These are phyloP conservation scores for Phenganax stokvisi DNA, from an alignment of 92 coral and sea anemone species.

Conservation along the genomic window DNA sequence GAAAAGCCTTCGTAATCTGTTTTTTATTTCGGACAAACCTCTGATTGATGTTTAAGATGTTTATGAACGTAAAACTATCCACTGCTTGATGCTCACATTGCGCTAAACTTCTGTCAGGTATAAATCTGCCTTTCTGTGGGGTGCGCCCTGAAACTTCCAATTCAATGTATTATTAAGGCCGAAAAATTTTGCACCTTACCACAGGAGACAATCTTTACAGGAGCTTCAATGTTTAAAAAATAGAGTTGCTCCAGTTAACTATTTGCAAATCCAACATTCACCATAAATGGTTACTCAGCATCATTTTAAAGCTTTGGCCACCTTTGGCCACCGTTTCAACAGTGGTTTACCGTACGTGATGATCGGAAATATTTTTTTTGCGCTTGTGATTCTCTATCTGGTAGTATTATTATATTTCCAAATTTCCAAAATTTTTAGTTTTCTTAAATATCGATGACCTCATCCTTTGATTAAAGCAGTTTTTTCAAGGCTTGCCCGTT, in stretches of 20 bases:
- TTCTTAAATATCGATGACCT: background rate
- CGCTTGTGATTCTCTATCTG: background rate
- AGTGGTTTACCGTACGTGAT: background rate
- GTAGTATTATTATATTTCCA: too few species aligned
- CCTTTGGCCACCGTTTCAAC: background rate
- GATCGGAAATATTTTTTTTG: background rate
- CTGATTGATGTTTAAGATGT: background rate
- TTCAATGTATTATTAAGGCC: too few species aligned
- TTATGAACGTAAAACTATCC: background rate
- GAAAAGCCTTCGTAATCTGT: background rate
- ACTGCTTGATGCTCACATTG: background rate
- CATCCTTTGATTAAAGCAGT: background rate
- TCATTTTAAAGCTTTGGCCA: background rate
- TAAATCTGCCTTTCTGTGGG: too few species aligned
- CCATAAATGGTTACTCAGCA: background rate
- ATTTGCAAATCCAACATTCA: too few species aligned
- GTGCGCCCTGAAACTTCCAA: too few species aligned
- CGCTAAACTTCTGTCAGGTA: too few species aligned
- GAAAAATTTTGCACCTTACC: too few species aligned
- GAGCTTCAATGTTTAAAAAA: too few species aligned
- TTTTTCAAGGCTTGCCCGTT: background rate
- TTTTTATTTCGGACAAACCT: too few species aligned
- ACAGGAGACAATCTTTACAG: too few species aligned
- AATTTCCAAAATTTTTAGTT: too few species aligned
- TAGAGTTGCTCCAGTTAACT: too few species aligned